Evolutionary conservation across 53 echinoderm and acorn worm genomes (phyloP).

Genomic region (Luidia sarsii): DNA sequence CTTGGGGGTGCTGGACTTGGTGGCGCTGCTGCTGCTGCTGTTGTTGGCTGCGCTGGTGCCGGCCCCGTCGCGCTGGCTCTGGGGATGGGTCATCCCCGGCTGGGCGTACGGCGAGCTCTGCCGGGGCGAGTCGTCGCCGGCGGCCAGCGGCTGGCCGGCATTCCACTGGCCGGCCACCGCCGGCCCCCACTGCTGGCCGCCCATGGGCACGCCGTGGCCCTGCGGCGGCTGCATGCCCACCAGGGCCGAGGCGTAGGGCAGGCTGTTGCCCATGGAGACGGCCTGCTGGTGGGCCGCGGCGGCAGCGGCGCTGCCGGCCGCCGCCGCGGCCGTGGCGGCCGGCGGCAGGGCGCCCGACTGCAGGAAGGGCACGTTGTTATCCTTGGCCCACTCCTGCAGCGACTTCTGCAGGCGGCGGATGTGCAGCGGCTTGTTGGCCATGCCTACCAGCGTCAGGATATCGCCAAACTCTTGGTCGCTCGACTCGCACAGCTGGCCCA

Average conservation of each 20-base stretch:
- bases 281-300: neutral
- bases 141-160: slow-evolving; percentile 3
- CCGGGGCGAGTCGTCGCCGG: neutral
- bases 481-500: slow-evolving; percentile 90
- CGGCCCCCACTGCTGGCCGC: neutral
- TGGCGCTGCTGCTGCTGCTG: neutral
- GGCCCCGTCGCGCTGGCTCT: neutral
- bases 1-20: neutral
- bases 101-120: slow-evolving; percentile 28
- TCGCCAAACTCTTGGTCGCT: slow-evolving; percentile 91
- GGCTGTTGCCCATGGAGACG: slow-evolving; percentile 19
- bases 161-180: slow-evolving; percentile 27
- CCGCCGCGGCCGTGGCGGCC: neutral
- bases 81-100: slow-evolving; percentile 1
- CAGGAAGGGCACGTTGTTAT: slow-evolving; percentile 27
- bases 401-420: slow-evolving; percentile 89
- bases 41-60: neutral
- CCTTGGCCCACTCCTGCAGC: slow-evolving; percentile 86
- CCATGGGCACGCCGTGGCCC: neutral
- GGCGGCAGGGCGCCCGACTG: slow-evolving; percentile 4
- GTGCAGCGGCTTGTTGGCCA: slow-evolving; percentile 95
- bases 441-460: slow-evolving; percentile 93
- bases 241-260: slow-evolving; percentile 33
- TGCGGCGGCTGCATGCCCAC: slow-evolving; percentile 23
- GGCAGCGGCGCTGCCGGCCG: slow-evolving; percentile 9